Conservation (phyloP, 1,140 invertebrate species). For the Telenomus remus region DNA sequence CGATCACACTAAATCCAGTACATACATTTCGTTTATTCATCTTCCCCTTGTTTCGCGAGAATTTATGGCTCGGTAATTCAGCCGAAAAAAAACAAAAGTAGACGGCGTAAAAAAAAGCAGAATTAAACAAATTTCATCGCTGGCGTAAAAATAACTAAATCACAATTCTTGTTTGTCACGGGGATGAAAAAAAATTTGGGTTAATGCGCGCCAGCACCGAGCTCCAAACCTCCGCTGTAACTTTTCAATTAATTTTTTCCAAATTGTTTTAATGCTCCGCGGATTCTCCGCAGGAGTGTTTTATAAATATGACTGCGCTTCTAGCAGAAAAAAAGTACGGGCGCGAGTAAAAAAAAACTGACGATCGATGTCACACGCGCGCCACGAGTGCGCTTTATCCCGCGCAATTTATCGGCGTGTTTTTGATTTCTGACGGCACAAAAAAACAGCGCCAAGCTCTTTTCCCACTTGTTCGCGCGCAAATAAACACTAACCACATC, state of each 20-base stretch:
- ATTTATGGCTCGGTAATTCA: no score
- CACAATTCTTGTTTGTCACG: no score
- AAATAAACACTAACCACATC: constrained; percentile 31
- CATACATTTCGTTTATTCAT: no score
- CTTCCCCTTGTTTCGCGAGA: no score
- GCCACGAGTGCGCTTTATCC: constrained; percentile 11
- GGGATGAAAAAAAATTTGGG: no score
- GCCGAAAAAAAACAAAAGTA: no score
- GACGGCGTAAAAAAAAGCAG: no score
- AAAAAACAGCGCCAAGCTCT: constrained; percentile 16
- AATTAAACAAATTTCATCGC: no score
- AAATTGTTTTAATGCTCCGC: constrained; percentile 1
- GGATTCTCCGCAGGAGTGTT: constrained; percentile 9
- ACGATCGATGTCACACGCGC: constrained; percentile 26
- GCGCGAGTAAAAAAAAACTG: constrained; percentile 4
- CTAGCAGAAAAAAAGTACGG: constrained; percentile 11
- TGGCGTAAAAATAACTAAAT: no score
- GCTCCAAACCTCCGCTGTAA: no score
- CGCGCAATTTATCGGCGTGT: constrained; percentile 39
- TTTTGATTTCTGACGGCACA: constrained; percentile 31
- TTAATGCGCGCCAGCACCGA: no score
- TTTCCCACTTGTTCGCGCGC: constrained; percentile 10
- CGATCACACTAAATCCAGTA: no score
- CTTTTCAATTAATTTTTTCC: constrained; percentile 4
- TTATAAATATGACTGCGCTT: constrained; percentile 29